Evolutionary conservation across 1,140 invertebrate genomes (phyloP), one percentile per base, ranked within the genome.

Genomic region (Euglossa dilemma): DNA sequence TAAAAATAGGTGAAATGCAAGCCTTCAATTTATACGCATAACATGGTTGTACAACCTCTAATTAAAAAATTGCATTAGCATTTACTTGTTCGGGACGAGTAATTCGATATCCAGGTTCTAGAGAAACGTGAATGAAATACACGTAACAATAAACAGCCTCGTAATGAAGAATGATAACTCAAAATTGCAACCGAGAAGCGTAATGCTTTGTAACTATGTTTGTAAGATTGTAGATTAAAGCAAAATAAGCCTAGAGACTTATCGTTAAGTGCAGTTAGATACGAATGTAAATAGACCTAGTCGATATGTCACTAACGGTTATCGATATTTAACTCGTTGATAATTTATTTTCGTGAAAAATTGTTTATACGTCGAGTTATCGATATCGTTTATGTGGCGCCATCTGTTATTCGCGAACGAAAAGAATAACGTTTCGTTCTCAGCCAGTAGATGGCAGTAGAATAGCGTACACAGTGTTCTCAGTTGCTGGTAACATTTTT

Each of bases 1-100:
- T 80, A 61, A 81, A 80, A 80, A 61, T 78, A 88, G n/a, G 70
- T 28, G 69, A 74, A 75, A 85, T 54, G 70, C 43, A 70, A 78
- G 45, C 52, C 84, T 67, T 18, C 73, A 77, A 85, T 86, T 56
- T 85, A 45, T 43, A 50, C 36, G 20, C 14, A 11, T 36, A 80
- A 28, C 16, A 69, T 28, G 28, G 45, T 74, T 74, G 47, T 74
- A 63, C 23, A 70, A 28, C 52, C 54, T 72, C 16, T 66, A 85
- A 85, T 81, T 76, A 56, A 0, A 74, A 69, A 76, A 85, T 82
- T 76, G 28, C 61, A 59, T 73, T 61, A 52, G 8, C 23, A 50
- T 72, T 85, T 54, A 45, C 18, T 28, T 28, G 25, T 9, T 23
- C 12, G 23, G 45, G 20, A 28, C 11, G 43, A 72, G 69, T 20